Evolutionary conservation across 2,797 vertebrate species (phyloP), one percentile per base, ranked within the genome.

Genomic region (Valencia hispanica): DNA sequence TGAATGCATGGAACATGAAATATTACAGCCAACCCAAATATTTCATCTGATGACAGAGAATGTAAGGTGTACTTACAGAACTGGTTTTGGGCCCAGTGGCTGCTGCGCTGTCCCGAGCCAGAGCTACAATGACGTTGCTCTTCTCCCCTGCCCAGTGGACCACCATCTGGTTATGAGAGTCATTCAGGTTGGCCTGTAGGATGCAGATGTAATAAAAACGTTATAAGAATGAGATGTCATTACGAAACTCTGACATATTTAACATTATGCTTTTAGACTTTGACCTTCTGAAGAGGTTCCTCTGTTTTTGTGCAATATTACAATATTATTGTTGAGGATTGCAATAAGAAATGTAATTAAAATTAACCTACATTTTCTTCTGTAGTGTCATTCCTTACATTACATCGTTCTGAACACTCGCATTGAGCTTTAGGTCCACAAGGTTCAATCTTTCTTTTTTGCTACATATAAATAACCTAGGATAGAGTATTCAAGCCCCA

Each of bases 111-210:
- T 99, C 97, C 79, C 98, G 95, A 71, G 98, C 98, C 89, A 99
- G 91, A 15, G 98, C 98, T 71, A 99, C 97, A 0, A 99, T 99
- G 79, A 99, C 97, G 0, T 99, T 96, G 93, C 98, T 99, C 89
- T 97, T 99, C 93, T 99, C 97, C 75, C 98, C 98, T 0, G 98
- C 98, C 98, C 98, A 99, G 91, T 99, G 98, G 41, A 99, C 98
- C 0, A 99, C 98, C 97, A 99, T 99, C 94, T 99, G 98, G 87
- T 98, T 99, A 88, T 99, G 98, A 55, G 98, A 99, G 88, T 99
- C 98, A 0, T 99, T 97, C 89, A 99, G 95, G 90, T 96, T 97
- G 76, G 96, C 98, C 98, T 99, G 95, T 45, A 91, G 88, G 4
- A n/a, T 8, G 70, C 59, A 36, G 75, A 84, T 18, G 45, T 3